phyloP scores from a whole-genome alignment of 2,113 vertebrate genomes.

The Anthoscopus minutus region DNA sequence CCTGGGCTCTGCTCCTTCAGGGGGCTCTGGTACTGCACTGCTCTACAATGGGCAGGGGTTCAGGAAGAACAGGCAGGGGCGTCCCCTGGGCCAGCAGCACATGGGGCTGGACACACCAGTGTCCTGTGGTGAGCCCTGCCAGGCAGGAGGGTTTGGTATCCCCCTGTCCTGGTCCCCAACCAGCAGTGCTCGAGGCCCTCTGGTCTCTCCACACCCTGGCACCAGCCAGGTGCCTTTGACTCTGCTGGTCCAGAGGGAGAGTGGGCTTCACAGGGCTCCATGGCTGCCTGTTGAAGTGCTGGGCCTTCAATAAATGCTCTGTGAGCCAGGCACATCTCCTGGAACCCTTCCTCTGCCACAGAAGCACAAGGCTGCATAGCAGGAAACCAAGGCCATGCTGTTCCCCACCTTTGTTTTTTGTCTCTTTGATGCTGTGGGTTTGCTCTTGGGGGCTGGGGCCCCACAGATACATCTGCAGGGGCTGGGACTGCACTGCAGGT shows the following conservation, averaged over 20 bases:
- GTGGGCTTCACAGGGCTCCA: background rate
- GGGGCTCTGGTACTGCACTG: no score
- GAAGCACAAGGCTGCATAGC: background rate
- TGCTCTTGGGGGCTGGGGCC: background rate
- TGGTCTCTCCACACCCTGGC: background rate
- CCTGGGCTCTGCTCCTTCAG: background rate
- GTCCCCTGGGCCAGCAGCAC: background rate
- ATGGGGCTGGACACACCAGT: background rate
- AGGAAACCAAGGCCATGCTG: background rate
- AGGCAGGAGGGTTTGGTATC: background rate
- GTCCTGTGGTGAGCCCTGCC: background rate
- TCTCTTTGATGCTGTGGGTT: background rate
- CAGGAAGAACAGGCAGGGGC: background rate
- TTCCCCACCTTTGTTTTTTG: background rate
- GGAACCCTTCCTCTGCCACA: background rate
- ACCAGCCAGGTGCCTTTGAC: background rate
- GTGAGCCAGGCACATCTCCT: background rate
- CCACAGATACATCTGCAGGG: background rate
- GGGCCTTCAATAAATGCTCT: background rate
- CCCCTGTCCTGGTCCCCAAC: fast-evolving
- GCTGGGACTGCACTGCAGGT: background rate
- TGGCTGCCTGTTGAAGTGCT: background rate
- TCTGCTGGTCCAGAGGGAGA: background rate
- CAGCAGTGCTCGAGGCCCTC: fast-evolving
- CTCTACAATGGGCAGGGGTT: background rate